Base-by-base conservation (phyloP, 2,888 invertebrate genomes). In the Rambutsinella grinnellia region DNA sequence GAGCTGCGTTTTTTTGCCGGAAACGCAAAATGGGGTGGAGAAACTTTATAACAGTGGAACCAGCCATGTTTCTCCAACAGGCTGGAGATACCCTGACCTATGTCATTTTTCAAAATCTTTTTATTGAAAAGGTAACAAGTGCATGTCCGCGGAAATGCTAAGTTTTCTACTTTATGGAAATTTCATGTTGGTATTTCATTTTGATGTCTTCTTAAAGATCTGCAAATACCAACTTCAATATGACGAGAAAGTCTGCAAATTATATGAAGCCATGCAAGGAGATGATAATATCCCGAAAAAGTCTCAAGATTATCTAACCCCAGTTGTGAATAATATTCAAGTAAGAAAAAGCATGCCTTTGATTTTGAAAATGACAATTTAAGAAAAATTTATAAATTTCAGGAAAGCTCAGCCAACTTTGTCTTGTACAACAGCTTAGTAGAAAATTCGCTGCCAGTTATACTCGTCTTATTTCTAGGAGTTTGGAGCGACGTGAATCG, bases 31-130 rank as follows among this genome's bases (percentile, higher is more conserved):
- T 71, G 71, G 65, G 65, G 21, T 80, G 80, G 79, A 53, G 67
- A 49, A 81, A 79, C n/a, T 23, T 67, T n/a, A 71, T 84, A 1
- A 82, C 82, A 0, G 79, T 84, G 10, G 84, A 84, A 24, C 84
- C 84, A 13, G 67, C 79, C 1, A 84, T 82, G 84, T 84, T 84
- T 56, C 66, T 84, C 1, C 84, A 84, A 62, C 79, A 82, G 60
- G 82, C 78, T 8, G 84, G 82, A 13, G 84, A 84, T 46, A 84
- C 84, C 8, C 36, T 84, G 23, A 82, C 82, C 13, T 82, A 79
- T 44, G 84, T 84, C 8, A 84, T 84, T 53, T 84, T 81, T 61
- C 84, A 84, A 76, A 84, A 84, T 75, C 74, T 84, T 5, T 84
- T 84, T 65, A 84, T 84, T 60, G 82, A 82, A 23, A 84, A 84